Conservation (phyloP, 2,888 invertebrate genomes). For the Spilosoma lubricipeda region DNA sequence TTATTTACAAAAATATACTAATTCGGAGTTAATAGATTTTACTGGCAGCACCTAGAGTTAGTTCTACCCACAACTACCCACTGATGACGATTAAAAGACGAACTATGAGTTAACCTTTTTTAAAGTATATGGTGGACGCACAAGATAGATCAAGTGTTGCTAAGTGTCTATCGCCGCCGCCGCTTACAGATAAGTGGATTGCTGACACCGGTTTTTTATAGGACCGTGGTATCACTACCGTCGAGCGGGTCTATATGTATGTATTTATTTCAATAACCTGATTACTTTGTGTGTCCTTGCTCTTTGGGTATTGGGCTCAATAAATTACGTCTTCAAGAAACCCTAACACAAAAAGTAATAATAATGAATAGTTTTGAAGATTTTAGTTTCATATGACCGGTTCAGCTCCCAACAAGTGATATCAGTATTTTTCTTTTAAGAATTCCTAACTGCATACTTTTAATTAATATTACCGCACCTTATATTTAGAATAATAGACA, state of each 20-base stretch:
- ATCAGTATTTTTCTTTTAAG: background rate
- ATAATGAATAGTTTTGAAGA: background rate
- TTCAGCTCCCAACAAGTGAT: background rate
- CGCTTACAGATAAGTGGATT: background rate
- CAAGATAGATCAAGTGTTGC: background rate
- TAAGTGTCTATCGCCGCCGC: background rate
- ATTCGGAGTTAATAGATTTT: background rate
- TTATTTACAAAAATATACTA: background rate
- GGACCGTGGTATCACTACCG: background rate
- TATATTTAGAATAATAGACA: slow-evolving; percentile 19
- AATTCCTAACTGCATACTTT: background rate
- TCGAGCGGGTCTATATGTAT: background rate
- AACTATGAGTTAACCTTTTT: background rate
- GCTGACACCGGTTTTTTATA: background rate
- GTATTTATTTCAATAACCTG: background rate
- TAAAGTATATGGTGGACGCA: background rate
- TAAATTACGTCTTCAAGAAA: background rate
- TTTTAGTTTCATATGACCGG: background rate
- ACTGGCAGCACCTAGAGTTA: background rate
- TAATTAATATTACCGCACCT: slow-evolving; percentile 34
- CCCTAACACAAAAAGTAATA: background rate
- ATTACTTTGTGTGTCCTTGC: background rate
- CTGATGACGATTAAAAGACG: background rate
- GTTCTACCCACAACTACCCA: background rate
- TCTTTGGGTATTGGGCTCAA: background rate